These are phyloP conservation scores for Danio albolineatus DNA, from an alignment of 2,797 vertebrate species.

Conservation along the genomic window DNA sequence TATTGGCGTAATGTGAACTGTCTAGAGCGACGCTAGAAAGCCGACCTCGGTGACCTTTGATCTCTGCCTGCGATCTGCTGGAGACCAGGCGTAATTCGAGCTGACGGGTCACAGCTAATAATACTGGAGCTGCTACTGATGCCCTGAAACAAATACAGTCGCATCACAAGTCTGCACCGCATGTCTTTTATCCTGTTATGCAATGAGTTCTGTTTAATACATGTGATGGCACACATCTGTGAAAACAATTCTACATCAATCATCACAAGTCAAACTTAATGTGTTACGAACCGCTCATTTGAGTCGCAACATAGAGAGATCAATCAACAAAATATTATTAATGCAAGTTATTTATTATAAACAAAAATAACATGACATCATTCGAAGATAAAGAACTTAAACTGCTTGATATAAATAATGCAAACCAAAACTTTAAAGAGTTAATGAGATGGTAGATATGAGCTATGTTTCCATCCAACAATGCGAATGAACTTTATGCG, in stretches of 20 bases:
- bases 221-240: not conserved
- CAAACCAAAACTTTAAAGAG: too few relatives aligned
- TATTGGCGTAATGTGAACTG: conserved; percentile 48
- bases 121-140: conserved; percentile 1
- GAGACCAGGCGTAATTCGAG: conserved; percentile 52
- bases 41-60: conserved; percentile 50
- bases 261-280: too few relatives aligned
- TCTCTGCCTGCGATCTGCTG: conserved; percentile 40
- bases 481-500: too few relatives aligned
- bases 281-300: too few relatives aligned
- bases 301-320: too few relatives aligned
- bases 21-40: conserved; percentile 40
- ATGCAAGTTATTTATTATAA: too few relatives aligned
- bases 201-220: not conserved
- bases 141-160: not conserved
- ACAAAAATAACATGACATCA: too few relatives aligned
- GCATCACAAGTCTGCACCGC: not conserved
- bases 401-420: too few relatives aligned
- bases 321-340: too few relatives aligned
- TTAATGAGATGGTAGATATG: too few relatives aligned
- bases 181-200: conserved; percentile 6
- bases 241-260: not conserved
- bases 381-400: too few relatives aligned
- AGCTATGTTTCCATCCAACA: too few relatives aligned
- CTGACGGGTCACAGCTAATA: not conserved